Evolutionary conservation across 2,888 invertebrate genomes (phyloP), one percentile per base, ranked within the genome.

Genomic region (Cyrtodaria siliqua): DNA sequence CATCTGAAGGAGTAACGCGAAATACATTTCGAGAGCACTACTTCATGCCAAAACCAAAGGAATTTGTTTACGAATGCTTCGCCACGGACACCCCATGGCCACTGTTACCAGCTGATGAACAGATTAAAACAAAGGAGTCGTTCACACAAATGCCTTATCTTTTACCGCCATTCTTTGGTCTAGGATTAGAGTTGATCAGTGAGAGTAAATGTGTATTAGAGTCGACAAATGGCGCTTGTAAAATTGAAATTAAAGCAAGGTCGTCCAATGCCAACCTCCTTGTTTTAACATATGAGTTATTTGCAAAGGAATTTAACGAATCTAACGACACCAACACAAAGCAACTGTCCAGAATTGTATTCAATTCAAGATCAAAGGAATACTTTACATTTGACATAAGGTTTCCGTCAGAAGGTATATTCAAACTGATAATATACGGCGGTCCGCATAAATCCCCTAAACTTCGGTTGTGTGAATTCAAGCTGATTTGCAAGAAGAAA

Each of bases 1-100:
- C 12, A 33, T 52, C 29, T 24, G 29, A 47, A 23, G 61, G 60
- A 47, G 61, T 24, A 61, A 69, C 29, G 3, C 44, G 44, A 26
- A 61, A 24, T 24, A 47, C 53, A 1, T 53, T 69, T 24, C 27
- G 72, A 6, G 79, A 79, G 50, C 64, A 66, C 29, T 79, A 68
- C 47, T 79, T 79, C 52, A 75, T 79, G 79, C 79, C 79, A 4
- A 63, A 52, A 49, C 75, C 79, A 1, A 71, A 79, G 16, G 69
- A 67, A 6, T 79, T 79, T 29, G 68, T 44, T 20, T 69, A 75
- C 42, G 68, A 44, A 40, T 79, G 79, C 26, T 70, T 53, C 40
- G 49, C 79, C 18, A 47, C 59, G 26, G 64, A 79, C 14, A 47
- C 20, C 9, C 40, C 68, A 44, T 79, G 79, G 79, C 71, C 64